Evolutionary conservation across 2,888 invertebrate species (phyloP), one percentile per base, ranked within the genome.

Genomic region (Cheiracanthium punctorium): DNA sequence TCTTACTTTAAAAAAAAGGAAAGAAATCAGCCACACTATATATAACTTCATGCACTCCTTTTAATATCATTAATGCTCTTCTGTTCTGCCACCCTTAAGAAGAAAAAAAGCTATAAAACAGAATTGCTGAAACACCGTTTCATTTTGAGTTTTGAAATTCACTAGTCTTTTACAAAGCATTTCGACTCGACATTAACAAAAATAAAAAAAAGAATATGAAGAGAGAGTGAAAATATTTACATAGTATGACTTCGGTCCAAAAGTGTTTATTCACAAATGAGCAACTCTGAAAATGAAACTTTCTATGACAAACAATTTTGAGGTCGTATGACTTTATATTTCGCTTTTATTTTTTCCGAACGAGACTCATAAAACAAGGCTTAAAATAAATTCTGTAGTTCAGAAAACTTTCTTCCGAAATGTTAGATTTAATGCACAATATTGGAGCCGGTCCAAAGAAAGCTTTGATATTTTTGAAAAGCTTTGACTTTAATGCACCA

Each of bases 401-500:
- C 24, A 58, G 24, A 58, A 58, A 58, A 58, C 58, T 58, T 58
- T 58, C 58, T 58, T 58, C 58, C 24, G 58, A 58, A 58, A 58
- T 41, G 20, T 14, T 28, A 65, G 80, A 72, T 81, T 74, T 75
- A 69, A 58, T 71, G 20, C 52, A 14, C 30, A 20, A 52, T 37
- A 70, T 69, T 82, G 82, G 82, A 75, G 32, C 20, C 69, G 58
- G 24, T 75, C 82, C 82, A 82, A 52, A 82, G 74, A 71, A 82
- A 75, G 74, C 82, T 82, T 82, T 75, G 82, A 82, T 82, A 82
- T 82, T 82, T 82, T 75, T 48, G 69, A 41, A 37, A 41, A 73
- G 70, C 82, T 82, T 70, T 69, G 75, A 75, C 75, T 82, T 82
- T 75, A 82, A 82, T 82, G 70, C 69, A 70, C 70, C 82, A 82